Percentiles rank a stretch among this genome's conserved stretches.
Conservation (phyloP, 2,888 invertebrate species). For the Noctua janthina region DNA sequence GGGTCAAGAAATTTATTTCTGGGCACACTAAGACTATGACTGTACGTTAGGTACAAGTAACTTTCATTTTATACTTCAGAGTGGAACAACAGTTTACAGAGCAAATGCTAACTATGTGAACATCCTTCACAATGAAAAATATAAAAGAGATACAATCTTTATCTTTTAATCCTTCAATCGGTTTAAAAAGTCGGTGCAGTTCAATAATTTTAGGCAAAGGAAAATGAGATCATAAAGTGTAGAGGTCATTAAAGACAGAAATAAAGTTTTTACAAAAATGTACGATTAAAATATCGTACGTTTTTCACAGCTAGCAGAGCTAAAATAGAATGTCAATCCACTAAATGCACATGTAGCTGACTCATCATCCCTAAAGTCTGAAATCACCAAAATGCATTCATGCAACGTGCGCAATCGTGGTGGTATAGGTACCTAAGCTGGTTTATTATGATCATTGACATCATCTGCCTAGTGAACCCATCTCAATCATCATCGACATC, state of each 20-base stretch:
- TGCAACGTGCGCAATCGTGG: not conserved
- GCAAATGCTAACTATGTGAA: constrained; percentile 47
- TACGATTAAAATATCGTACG: no score
- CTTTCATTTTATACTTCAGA: constrained; percentile 64
- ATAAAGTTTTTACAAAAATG: not conserved
- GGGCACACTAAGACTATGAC: constrained; percentile 56
- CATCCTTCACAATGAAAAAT: constrained; percentile 18
- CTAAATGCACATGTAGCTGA: not conserved
- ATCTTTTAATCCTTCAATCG: not conserved
- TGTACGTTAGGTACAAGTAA: constrained; percentile 53
- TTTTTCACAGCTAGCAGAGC: not conserved
- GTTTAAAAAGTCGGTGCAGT: not conserved
- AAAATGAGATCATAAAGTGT: not conserved
- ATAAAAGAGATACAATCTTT: not conserved
- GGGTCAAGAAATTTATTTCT: constrained; percentile 67
- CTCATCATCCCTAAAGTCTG: not conserved
- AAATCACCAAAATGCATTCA: not conserved
- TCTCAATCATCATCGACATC: not conserved
- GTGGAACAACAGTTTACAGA: constrained; percentile 29
- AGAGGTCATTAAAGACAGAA: not conserved
- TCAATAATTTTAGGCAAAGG: not conserved
- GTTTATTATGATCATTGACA: not conserved
- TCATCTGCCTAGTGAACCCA: not conserved
- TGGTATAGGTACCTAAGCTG: not conserved
- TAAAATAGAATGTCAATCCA: not conserved